These are phyloP conservation scores for Peribatodes rhomboidaria DNA, from an alignment of 2,888 invertebrate genomes.

Conservation along the genomic window DNA sequence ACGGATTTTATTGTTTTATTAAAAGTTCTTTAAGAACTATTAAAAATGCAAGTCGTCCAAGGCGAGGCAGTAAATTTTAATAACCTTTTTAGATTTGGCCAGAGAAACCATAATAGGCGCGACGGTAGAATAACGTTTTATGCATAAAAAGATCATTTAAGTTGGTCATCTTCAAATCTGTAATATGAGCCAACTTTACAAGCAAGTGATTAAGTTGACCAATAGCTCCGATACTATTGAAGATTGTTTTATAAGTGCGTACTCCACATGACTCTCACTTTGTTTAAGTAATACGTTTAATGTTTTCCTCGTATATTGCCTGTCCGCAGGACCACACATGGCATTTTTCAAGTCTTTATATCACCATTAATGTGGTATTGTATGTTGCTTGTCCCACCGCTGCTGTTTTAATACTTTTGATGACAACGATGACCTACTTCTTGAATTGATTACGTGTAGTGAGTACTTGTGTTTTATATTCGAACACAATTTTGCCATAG, in stretches of 20 bases:
- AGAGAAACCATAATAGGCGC: not conserved
- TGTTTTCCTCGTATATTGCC: conserved; percentile 55
- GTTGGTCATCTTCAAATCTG: not conserved
- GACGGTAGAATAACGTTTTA: not conserved
- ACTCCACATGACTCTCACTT: conserved; percentile 59
- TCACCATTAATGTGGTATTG: conserved; percentile 46
- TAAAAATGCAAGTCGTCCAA: conserved; percentile 1
- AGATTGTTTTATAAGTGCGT: conserved; percentile 26
- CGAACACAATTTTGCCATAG: not conserved
- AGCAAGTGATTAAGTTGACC: not conserved
- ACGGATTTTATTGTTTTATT: not conserved
- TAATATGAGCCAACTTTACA: not conserved
- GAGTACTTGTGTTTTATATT: not conserved
- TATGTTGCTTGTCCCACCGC: conserved; percentile 46
- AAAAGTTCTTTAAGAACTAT: not conserved
- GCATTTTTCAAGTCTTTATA: conserved; percentile 48
- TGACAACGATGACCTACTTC: conserved; percentile 47
- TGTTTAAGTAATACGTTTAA: conserved; percentile 44
- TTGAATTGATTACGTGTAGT: conserved; percentile 23
- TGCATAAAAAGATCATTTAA: not conserved
- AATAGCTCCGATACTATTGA: not conserved
- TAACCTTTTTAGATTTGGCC: conserved; percentile 3
- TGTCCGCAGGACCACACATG: conserved; percentile 50
- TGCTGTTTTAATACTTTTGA: conserved; percentile 45
- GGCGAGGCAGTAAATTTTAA: not conserved